These are phyloP conservation scores for Anolis apletophallus DNA, from an alignment of 2,797 vertebrate species.

Conservation along the genomic window DNA sequence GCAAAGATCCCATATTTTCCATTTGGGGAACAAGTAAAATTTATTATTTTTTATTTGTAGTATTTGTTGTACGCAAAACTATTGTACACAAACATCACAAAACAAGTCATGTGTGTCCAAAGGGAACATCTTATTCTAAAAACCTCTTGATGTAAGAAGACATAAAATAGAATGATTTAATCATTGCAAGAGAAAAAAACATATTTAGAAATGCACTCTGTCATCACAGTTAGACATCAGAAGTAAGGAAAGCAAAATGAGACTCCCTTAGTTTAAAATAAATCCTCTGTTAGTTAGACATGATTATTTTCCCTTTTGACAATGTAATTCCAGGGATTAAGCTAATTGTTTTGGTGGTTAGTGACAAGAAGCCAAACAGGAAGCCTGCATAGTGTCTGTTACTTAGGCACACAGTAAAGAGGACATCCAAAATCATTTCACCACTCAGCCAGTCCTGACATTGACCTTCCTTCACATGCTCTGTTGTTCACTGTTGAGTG, in stretches of 20 bases:
- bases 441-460: background rate
- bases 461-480: background rate
- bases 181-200: background rate
- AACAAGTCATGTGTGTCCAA: background rate
- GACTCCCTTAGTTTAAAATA: background rate
- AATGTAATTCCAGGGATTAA: constrained; percentile 42
- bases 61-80: too few species aligned
- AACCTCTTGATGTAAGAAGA: background rate
- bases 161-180: background rate
- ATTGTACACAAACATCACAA: background rate
- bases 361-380: constrained; percentile 34
- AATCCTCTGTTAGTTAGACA: constrained; percentile 44
- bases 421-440: constrained; percentile 11
- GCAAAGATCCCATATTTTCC: background rate
- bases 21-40: background rate
- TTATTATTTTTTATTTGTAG: too few species aligned
- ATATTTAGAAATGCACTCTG: background rate
- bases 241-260: constrained; percentile 28
- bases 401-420: constrained; percentile 8
- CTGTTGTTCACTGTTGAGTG: background rate
- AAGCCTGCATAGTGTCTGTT: constrained; percentile 35
- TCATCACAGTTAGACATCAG: constrained; percentile 9
- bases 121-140: background rate
- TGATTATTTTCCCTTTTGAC: constrained; percentile 44
- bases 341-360: constrained; percentile 44